phyloP scores from a whole-genome alignment of 2,888 invertebrate genomes.

The Pseudococcus viburni region DNA sequence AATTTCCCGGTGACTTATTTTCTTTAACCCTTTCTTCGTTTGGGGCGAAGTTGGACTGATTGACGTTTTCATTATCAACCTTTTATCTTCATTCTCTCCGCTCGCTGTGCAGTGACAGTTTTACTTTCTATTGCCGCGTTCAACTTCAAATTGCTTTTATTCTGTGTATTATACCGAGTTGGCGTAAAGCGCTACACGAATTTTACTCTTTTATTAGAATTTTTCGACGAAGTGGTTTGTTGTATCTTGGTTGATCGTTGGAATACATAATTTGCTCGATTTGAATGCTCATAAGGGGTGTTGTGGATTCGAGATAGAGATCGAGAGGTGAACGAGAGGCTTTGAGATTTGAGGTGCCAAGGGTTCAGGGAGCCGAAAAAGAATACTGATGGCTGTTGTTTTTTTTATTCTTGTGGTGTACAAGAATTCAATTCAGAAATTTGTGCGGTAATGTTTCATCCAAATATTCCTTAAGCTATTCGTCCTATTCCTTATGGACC shows the following conservation, averaged over 20 bases:
- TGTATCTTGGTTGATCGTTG: neutral
- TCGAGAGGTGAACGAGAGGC: too few species aligned
- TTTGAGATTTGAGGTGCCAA: too few species aligned
- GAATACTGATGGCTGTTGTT: too few species aligned
- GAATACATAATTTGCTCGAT: too few species aligned
- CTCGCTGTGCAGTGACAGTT: constrained; percentile 1
- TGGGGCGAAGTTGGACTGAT: constrained; percentile 10
- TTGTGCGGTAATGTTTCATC: too few species aligned
- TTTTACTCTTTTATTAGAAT: neutral
- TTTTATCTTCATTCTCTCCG: constrained; percentile 27
- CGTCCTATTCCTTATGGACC: too few species aligned
- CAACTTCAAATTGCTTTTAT: constrained; percentile 27
- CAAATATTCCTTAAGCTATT: too few species aligned
- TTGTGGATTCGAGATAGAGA: too few species aligned
- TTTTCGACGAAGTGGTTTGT: neutral
- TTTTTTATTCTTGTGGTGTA: too few species aligned
- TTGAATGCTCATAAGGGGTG: too few species aligned
- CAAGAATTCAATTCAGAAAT: too few species aligned
- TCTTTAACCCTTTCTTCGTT: constrained; percentile 25
- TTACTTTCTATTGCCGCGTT: constrained; percentile 27
- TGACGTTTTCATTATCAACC: constrained; percentile 41
- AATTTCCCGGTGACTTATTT: constrained; percentile 37
- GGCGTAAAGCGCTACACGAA: neutral
- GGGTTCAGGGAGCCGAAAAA: too few species aligned
- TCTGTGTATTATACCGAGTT: neutral